phyloP scores from a whole-genome alignment of 2,113 vertebrate species.

The Illadopsis cleaveri region DNA sequence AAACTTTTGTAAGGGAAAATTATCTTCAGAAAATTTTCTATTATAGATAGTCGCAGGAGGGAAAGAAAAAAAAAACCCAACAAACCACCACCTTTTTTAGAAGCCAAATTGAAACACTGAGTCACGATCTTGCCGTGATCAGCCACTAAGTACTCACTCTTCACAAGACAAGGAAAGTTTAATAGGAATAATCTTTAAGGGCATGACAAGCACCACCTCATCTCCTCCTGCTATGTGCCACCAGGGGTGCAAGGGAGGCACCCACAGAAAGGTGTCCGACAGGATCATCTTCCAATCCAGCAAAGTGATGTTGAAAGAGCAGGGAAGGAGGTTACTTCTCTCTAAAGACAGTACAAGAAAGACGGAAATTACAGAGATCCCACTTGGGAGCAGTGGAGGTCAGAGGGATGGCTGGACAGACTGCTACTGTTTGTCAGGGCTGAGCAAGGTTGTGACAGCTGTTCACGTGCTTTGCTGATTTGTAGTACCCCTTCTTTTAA shows the following conservation, averaged over 20 bases:
- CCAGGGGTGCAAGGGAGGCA: background rate
- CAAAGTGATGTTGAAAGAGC: background rate
- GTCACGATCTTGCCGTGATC: background rate
- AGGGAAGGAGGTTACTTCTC: background rate
- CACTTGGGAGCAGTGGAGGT: background rate
- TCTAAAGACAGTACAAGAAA: background rate
- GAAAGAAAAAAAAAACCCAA: background rate
- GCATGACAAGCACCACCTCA: background rate
- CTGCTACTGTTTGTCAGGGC: background rate
- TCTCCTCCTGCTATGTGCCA: background rate
- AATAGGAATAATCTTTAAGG: background rate
- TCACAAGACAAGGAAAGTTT: background rate
- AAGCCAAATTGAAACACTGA: background rate
- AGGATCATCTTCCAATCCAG: background rate
- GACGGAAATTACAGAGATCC: background rate
- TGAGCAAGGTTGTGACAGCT: background rate
- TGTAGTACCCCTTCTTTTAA: background rate
- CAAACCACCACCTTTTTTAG: background rate
- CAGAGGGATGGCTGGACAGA: background rate
- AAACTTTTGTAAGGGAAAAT: background rate
- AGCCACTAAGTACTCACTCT: background rate
- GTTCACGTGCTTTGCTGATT: background rate
- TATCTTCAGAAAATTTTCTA: background rate
- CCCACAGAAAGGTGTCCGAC: accelerated
- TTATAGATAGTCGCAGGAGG: background rate